phyloP scores from a whole-genome alignment of 1,140 invertebrate species.

The Zaprionus vittiger region DNA sequence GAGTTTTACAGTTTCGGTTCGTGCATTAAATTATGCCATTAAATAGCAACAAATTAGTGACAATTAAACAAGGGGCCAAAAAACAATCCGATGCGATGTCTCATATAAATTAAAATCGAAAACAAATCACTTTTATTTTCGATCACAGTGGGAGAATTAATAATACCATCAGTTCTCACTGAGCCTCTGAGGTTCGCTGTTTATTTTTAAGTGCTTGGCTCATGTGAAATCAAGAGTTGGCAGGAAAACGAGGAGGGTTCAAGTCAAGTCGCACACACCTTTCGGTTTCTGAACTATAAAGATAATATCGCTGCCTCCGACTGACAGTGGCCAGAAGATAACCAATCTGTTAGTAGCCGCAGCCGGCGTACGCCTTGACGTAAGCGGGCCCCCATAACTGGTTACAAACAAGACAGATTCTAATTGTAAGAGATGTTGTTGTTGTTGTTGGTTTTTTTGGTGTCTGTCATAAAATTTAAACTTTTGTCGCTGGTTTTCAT shows the following conservation, averaged over 20 bases:
- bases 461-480: constrained; percentile 69
- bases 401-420: constrained; percentile 66
- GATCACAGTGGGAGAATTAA: constrained; percentile 48
- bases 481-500: constrained; percentile 61
- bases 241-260: constrained; percentile 16
- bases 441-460: constrained; percentile 34
- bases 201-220: constrained; percentile 50
- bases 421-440: constrained; percentile 46
- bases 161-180: constrained; percentile 42
- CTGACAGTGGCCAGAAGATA: constrained; percentile 20
- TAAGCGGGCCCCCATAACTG: constrained; percentile 52
- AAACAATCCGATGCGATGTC: constrained; percentile 15
- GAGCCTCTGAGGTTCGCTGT: constrained; percentile 2
- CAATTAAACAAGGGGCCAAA: constrained; percentile 58
- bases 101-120: constrained; percentile 38
- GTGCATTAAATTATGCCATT: constrained; percentile 73
- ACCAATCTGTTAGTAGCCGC: constrained; percentile 24
- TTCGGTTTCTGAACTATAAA: constrained; percentile 77
- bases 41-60: constrained; percentile 73
- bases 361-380: constrained; percentile 50
- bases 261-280: constrained; percentile 36
- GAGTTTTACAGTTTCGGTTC: constrained; percentile 40
- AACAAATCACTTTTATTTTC: constrained; percentile 80
- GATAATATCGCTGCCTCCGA: constrained; percentile 66
- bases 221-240: constrained; percentile 64